A percentile compares a stretch with the other conserved stretches of the same genome.
Evolutionary conservation across 2,797 vertebrate species (phyloP).

Genomic region (Leptatherina wallacei): DNA sequence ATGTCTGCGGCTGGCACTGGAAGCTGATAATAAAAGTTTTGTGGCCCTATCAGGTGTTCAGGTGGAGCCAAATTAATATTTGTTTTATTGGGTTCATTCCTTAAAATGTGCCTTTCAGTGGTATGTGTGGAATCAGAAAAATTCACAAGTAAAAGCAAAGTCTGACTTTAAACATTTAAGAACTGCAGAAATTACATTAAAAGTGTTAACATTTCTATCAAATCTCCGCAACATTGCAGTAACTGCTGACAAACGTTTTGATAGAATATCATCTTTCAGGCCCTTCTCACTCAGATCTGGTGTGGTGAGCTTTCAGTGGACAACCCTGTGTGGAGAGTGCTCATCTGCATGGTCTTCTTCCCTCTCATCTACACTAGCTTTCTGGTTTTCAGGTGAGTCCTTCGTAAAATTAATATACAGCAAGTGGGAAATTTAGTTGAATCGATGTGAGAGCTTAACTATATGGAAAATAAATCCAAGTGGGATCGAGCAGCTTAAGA

Average conservation of each 20-base stretch:
- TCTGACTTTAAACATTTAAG: too few relatives aligned
- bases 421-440: neutral
- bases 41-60: constrained; percentile 91
- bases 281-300: constrained; percentile 95
- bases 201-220: neutral
- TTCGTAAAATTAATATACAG: neutral
- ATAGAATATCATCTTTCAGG: constrained; percentile 73
- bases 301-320: constrained; percentile 91
- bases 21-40: constrained; percentile 91
- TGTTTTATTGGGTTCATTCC: too few relatives aligned
- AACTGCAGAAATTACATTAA: too few relatives aligned
- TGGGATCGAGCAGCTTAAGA: too few relatives aligned
- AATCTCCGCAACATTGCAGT: neutral
- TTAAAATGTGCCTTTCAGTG: neutral
- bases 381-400: constrained; percentile 77
- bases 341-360: constrained; percentile 88
- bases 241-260: neutral
- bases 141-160: neutral
- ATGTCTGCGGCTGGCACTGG: constrained; percentile 89
- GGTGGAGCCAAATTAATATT: constrained; percentile 53
- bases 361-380: constrained; percentile 89
- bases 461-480: too few relatives aligned
- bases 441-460: neutral
- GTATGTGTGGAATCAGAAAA: neutral
- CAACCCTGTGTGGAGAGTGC: constrained; percentile 87